phyloP scores from a whole-genome alignment of 2,113 vertebrate genomes.

The Calidris pygmaea region DNA sequence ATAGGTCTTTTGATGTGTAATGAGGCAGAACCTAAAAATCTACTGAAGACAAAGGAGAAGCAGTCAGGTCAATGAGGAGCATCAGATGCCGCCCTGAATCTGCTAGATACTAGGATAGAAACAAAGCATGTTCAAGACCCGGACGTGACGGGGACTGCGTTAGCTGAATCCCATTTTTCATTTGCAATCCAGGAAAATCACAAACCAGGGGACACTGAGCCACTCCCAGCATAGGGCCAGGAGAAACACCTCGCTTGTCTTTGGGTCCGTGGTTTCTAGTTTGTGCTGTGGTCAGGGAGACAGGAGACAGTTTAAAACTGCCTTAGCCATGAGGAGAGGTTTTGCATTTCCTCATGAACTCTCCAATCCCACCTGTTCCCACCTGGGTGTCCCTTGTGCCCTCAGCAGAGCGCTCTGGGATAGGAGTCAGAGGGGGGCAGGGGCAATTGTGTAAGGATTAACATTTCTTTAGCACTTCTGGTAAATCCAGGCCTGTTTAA shows the following conservation, averaged over 20 bases:
- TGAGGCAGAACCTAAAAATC: slow-evolving; percentile 34
- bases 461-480: not conserved
- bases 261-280: not conserved
- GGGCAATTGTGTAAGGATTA: not conserved
- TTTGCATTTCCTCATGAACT: not conserved
- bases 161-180: not conserved
- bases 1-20: not conserved
- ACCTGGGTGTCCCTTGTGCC: not conserved
- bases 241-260: not conserved
- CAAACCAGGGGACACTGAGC: not conserved
- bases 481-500: not conserved
- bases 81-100: not conserved
- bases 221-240: not conserved
- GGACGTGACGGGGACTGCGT: accelerated
- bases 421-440: not conserved
- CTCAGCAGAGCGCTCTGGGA: not conserved
- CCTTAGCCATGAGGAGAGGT: not conserved
- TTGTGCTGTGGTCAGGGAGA: not conserved
- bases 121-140: accelerated
- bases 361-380: not conserved
- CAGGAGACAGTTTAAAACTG: not conserved
- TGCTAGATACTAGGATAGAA: not conserved
- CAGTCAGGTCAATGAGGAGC: not conserved
- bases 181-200: not conserved
- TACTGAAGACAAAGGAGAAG: not conserved